Conservation (phyloP, 2,113 vertebrate genomes). For the Coptodon bakossiorum region DNA sequence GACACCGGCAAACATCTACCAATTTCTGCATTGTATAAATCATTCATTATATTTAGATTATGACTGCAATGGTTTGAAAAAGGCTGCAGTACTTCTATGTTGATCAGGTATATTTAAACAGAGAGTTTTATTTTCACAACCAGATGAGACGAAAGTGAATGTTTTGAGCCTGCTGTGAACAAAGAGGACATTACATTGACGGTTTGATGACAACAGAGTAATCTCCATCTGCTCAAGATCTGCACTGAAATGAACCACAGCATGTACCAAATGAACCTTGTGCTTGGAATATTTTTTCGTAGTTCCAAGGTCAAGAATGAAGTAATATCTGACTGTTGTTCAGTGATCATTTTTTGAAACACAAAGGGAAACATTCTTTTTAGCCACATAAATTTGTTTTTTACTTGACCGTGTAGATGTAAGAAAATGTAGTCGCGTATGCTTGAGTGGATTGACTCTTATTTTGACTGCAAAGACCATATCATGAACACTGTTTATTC, state of each 20-base stretch:
- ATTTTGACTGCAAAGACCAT: not conserved
- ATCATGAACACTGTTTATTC: not conserved
- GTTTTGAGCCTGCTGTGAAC: not conserved
- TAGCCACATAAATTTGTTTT: not conserved
- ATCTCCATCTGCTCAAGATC: not conserved
- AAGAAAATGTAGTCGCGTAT: not conserved
- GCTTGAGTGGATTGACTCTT: not conserved
- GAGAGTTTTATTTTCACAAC: not conserved
- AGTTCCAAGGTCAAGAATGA: not conserved
- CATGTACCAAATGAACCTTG: not conserved
- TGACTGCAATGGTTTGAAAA: not conserved
- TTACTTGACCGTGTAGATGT: not conserved
- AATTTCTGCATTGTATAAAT: not conserved
- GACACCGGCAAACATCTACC: constrained; percentile 15
- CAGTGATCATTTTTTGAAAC: not conserved
- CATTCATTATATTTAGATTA: not conserved
- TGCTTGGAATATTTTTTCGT: not conserved
- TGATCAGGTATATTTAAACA: not conserved
- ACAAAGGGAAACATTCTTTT: not conserved
- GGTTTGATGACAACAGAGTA: not conserved
- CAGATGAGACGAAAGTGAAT: not conserved
- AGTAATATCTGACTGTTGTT: not conserved
- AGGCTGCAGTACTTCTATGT: not conserved
- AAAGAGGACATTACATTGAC: not conserved
- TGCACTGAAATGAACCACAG: not conserved